These are phyloP conservation scores for Neosalanx taihuensis DNA, from an alignment of 2,797 vertebrate genomes.

Conservation along the genomic window DNA sequence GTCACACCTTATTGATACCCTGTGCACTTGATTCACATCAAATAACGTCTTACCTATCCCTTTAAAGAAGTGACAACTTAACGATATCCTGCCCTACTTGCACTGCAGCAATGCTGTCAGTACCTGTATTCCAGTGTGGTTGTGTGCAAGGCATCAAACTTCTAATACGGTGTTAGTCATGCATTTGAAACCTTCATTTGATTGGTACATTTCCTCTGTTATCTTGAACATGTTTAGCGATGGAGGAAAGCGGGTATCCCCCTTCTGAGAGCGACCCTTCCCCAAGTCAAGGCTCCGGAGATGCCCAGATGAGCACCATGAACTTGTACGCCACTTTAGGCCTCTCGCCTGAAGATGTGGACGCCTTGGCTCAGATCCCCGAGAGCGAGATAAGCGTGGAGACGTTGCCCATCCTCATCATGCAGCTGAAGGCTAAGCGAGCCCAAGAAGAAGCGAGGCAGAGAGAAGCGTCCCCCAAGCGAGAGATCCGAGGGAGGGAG, in stretches of 20 bases:
- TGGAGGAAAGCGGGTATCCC: not conserved
- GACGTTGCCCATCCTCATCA: conserved; percentile 75
- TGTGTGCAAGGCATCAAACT: not conserved
- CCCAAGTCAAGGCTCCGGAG: conserved; percentile 8
- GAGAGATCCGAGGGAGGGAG: not conserved
- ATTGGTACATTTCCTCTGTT: not conserved
- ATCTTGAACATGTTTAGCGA: not conserved
- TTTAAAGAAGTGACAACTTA: too few species aligned
- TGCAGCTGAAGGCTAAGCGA: conserved; percentile 70
- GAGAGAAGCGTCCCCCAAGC: not conserved
- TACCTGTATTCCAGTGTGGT: too few species aligned
- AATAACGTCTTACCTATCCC: too few species aligned
- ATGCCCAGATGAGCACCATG: conserved; percentile 70
- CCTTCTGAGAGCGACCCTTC: not conserved
- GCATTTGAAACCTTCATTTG: not conserved
- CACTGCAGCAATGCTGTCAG: too few species aligned
- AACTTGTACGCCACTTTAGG: conserved; percentile 78
- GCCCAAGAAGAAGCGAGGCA: conserved; percentile 3
- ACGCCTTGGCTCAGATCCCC: conserved; percentile 74
- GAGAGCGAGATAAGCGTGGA: conserved; percentile 79
- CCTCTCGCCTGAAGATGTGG: conserved; percentile 76
- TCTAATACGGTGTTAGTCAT: not conserved
- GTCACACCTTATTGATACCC: too few species aligned
- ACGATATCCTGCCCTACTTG: too few species aligned
- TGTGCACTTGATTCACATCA: too few species aligned